Evolutionary conservation across 2,888 invertebrate genomes (phyloP), one percentile per base, ranked within the genome.

Genomic region (Rhabditoides inermis): DNA sequence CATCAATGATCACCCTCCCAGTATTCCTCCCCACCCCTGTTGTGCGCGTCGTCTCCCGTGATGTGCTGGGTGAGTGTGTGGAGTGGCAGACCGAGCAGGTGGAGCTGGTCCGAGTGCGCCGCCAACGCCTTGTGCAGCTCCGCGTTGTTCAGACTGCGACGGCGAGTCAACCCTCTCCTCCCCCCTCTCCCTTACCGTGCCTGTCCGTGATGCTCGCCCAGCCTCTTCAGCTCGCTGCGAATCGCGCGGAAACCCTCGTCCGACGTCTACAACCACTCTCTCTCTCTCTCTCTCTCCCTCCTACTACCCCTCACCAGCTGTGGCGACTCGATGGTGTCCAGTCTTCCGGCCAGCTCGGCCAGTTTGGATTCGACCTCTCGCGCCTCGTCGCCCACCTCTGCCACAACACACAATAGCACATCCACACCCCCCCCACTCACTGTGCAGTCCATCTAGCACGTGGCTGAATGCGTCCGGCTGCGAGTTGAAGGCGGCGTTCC

Each of bases 111-210:
- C 2, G 90, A 85, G 76, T 94, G 91, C 51, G 87, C 82, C 36
- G 86, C 86, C 86, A 94, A 88, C 0, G 90, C 91, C 71, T 87
- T 86, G 72, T 91, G 88, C 39, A 95, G 81, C 32, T 90, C 89
- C 63, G 86, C 85, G 79, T 95, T 95, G 36, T 90, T 90, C 23
- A 53, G 42, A 45, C 67, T 63, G n/a, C n/a, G n/a, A n/a, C n/a
- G n/a, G n/a, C n/a, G n/a, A n/a, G 39, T 35, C 49, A 7, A 32
- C 47, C 46, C n/a, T 49, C 30, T 7, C 46, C 20, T 36, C 36
- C 15, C 36, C 10, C 15, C 3, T 7, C n/a, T n/a, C n/a, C n/a
- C 26, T 12, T 18, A 52, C 53, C 53, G 58, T 10, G 58, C 68
- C 40, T 63, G 55, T 10, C 40, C 23, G 32, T 69, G 56, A 32